Percentiles rank a stretch among this genome's conserved stretches.
Conservation (phyloP, 2,888 invertebrate genomes). For the Epistrophe eligans region DNA sequence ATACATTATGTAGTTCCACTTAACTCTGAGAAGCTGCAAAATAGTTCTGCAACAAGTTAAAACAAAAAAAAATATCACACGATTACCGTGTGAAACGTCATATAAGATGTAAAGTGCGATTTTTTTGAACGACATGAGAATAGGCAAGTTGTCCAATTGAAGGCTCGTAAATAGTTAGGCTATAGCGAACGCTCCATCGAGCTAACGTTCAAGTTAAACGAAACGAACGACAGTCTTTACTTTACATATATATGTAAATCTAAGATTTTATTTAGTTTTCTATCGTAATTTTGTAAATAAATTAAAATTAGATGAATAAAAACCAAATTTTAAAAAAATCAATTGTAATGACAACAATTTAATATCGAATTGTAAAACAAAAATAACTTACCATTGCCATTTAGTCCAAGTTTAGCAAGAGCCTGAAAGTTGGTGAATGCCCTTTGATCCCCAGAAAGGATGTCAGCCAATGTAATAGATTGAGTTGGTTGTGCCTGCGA, state of each 20-base stretch:
- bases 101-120: no score
- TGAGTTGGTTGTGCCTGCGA: conserved; percentile 86
- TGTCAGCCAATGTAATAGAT: conserved; percentile 90
- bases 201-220: neutral
- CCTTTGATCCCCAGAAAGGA: conserved; percentile 89
- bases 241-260: conserved; percentile 3
- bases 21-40: no score
- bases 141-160: neutral
- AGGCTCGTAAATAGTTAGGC: neutral
- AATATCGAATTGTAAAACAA: conserved; percentile 39
- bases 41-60: no score
- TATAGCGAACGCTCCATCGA: neutral
- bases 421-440: conserved; percentile 95
- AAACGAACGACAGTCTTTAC: neutral
- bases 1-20: no score
- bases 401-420: conserved; percentile 92
- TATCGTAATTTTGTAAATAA: conserved; percentile 1
- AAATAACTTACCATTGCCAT: conserved; percentile 86
- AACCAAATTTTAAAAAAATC: conserved; percentile 37
- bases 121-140: neutral
- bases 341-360: conserved; percentile 1
- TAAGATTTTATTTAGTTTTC: conserved; percentile 49
- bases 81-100: no score
- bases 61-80: no score
- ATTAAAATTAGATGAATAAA: neutral